Evolutionary conservation across 2,797 vertebrate genomes (phyloP).

Genomic region (Acrossocheilus wenchowensis): DNA sequence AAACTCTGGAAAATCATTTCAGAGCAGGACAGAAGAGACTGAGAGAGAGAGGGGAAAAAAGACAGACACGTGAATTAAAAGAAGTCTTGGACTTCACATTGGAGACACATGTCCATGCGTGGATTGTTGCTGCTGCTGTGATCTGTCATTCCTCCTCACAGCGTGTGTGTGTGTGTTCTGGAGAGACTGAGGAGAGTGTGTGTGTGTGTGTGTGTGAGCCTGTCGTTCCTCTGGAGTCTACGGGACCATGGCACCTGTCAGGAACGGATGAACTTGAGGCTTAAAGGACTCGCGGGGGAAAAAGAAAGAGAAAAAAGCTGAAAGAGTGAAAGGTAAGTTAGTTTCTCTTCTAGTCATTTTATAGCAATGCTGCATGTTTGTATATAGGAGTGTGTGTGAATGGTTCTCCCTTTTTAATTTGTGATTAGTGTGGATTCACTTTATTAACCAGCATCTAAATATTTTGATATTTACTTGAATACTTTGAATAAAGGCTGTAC

Average conservation of each 20-base stretch:
- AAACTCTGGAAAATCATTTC: constrained; percentile 17
- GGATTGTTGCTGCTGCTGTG: constrained; percentile 25
- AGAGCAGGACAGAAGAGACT: constrained; percentile 7
- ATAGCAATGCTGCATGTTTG: neutral
- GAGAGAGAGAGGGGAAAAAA: constrained; percentile 15
- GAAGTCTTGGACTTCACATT: constrained; percentile 72
- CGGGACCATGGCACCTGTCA: constrained; percentile 79
- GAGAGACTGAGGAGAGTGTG: constrained; percentile 14
- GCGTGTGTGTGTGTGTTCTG: constrained; percentile 6
- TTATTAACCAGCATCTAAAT: neutral
- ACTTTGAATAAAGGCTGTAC: neutral
- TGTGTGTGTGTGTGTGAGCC: constrained; percentile 52
- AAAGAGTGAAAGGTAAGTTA: constrained; percentile 68
- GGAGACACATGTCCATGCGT: constrained; percentile 54
- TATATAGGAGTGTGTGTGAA: constrained; percentile 3
- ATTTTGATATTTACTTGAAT: neutral
- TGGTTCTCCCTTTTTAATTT: neutral
- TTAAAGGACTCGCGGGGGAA: constrained; percentile 61
- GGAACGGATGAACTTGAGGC: constrained; percentile 64
- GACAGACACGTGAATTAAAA: constrained; percentile 59
- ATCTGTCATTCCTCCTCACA: constrained; percentile 45
- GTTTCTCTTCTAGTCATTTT: neutral
- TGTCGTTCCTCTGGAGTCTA: constrained; percentile 74
- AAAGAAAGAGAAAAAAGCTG: constrained; percentile 21
- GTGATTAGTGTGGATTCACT: neutral